Evolutionary conservation across 2,888 invertebrate genomes (phyloP), one percentile per base, ranked within the genome.

Genomic region (Dryadula phaetusa): DNA sequence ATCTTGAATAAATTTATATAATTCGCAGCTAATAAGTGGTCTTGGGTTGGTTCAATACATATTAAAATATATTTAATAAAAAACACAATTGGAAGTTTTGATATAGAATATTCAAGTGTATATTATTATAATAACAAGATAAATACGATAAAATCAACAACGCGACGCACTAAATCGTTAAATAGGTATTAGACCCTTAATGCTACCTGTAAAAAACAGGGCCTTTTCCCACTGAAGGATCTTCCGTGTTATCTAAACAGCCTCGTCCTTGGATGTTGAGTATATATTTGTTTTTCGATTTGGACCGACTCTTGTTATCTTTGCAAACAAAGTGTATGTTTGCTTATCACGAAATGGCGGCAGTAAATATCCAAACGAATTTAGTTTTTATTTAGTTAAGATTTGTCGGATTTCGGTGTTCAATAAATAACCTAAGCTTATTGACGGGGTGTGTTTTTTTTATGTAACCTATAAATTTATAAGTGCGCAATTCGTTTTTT

Each of bases 241-340:
- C 66, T 66, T 20, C 62, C 47, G 37, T 69, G 62, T 42, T 62
- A 71, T 64, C 62, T 64, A 73, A 72, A 73, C 64, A 72, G 52
- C 37, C 56, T 72, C 70, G 81, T 81, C 82, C 82, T 87, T 81
- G 84, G 90, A 89, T 80, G 87, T 81, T 82, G 70, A 66, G 79
- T 79, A 90, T 76, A 90, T 90, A 91, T 92, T 92, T 90, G 82
- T 88, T 88, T 87, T 86, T 80, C 78, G 78, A 73, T 84, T 82
- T 73, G 82, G 83, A 84, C 86, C 81, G 84, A 84, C 83, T 84
- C 72, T 74, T 87, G 89, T 90, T 90, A 87, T 90, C 90, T 83
- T 82, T 85, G 83, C 85, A 88, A 90, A 89, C 86, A 89, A 77
- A 77, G 79, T 77, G 78, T 75, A 75, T 79, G 79, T 80, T 82